Percentiles rank a stretch among this genome's conserved stretches.
These are phyloP conservation scores for Pangasius krempfi DNA, from an alignment of 2,797 vertebrate genomes.

Conservation along the genomic window DNA sequence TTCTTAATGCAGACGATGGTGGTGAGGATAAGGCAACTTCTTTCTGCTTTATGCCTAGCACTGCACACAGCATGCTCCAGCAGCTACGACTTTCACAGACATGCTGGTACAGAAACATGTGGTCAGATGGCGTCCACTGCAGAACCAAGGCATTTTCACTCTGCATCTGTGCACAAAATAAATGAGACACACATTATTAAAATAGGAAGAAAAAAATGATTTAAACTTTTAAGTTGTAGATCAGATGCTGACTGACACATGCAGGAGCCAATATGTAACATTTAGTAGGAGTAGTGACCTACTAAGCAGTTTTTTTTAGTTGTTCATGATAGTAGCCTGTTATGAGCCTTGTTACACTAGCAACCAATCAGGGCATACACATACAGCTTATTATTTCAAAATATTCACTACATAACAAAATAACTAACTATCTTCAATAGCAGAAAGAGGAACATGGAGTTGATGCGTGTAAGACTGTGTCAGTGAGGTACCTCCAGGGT, in stretches of 20 bases:
- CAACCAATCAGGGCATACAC: not conserved
- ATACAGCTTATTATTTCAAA: not conserved
- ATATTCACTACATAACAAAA: not conserved
- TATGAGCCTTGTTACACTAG: not conserved
- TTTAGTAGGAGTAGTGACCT: not conserved
- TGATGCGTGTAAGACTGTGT: not conserved
- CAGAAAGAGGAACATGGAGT: not conserved
- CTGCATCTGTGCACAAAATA: conserved; percentile 66
- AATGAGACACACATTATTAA: not conserved
- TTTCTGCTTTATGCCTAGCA: conserved; percentile 49
- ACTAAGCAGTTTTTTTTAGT: not conserved
- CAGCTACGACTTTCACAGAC: conserved; percentile 79
- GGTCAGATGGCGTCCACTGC: conserved; percentile 88
- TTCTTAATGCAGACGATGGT: conserved; percentile 54
- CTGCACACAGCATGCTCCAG: conserved; percentile 70
- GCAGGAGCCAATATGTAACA: not conserved
- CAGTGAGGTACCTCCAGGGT: conserved; percentile 82
- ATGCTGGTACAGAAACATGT: conserved; percentile 96
- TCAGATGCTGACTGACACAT: not conserved
- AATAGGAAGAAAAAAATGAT: not conserved
- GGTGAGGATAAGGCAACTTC: not conserved
- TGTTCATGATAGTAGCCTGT: not conserved
- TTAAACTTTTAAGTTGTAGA: not conserved
- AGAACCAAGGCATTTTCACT: conserved; percentile 80
- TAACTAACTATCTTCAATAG: not conserved